phyloP scores from a whole-genome alignment of 2,113 vertebrate genomes.

The Ameiurus melas region DNA sequence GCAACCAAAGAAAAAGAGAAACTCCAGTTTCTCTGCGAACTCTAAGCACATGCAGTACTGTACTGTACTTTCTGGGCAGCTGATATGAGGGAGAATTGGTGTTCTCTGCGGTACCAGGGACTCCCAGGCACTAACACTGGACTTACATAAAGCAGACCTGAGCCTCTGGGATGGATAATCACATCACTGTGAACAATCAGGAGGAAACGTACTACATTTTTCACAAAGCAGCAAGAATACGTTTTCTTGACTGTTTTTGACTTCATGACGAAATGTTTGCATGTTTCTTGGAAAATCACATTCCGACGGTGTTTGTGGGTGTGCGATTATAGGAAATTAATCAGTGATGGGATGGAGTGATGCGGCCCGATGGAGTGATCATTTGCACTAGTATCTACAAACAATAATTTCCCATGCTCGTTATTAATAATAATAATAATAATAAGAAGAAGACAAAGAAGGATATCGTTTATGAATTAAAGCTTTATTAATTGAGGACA shows the following conservation, averaged over 20 bases:
- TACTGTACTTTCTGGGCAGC: conserved; percentile 20
- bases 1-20: background rate
- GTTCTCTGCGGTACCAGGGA: conserved; percentile 60
- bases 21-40: background rate
- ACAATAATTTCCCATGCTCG: too few species aligned
- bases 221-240: background rate
- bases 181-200: conserved; percentile 6
- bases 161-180: conserved; percentile 46
- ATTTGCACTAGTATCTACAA: too few species aligned
- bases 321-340: background rate
- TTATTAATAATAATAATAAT: background rate
- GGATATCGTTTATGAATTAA: too few species aligned
- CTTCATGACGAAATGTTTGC: too few species aligned
- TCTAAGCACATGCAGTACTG: background rate
- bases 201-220: background rate
- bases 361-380: too few species aligned
- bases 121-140: conserved; percentile 51
- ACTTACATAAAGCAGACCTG: conserved; percentile 52
- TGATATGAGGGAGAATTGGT: conserved; percentile 26
- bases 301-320: too few species aligned
- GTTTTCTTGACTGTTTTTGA: background rate
- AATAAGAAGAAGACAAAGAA: too few species aligned
- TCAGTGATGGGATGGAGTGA: background rate
- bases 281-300: too few species aligned
- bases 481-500: too few species aligned